Evolutionary conservation across 1,140 invertebrate genomes (phyloP), one percentile per base, ranked within the genome.

Genomic region (Ceratina australensis): DNA sequence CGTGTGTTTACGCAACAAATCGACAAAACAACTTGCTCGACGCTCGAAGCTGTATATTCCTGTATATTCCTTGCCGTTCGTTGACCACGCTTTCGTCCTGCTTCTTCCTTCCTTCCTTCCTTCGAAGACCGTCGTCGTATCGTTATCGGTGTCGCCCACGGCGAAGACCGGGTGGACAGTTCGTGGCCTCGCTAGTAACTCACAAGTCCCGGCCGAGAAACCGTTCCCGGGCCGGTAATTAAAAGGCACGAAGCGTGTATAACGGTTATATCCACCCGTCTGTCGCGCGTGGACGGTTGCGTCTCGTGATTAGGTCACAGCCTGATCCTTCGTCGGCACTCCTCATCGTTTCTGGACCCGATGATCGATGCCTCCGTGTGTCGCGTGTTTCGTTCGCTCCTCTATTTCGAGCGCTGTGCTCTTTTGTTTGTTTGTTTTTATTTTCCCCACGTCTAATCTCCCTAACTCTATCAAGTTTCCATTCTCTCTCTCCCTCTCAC

Each of bases 281-380:
- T 49, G 33, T n/a, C 73, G 69, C 64, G 16, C 74, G 78, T 47
- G 8, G 72, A 75, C 64, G 56, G 33, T 77, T 69, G 78, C n/a
- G 33, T 77, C 67, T 79, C 77, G 77, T 79, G 77, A 84, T 84
- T 84, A 80, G 54, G 82, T 84, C 83, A 84, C 83, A 84, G 83
- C 83, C 83, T 84, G 83, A 84, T 84, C 83, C 83, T 79, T 66
- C 75, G 72, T 78, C 79, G 83, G 83, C 79, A 74, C 73, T 78
- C 66, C 78, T 74, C 68, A 79, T 79, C 78, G 73, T 77, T 12
- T 56, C 47, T 64, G 56, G 2, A 16, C 13, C n/a, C 61, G 74
- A 77, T 52, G 67, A 77, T 76, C 74, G 57, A 72, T 78, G 68
- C 69, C 69, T 78, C 67, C 76, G 76, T 77, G 28, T 47, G 42